phyloP scores from a whole-genome alignment of 2,888 invertebrate genomes.

The Megamerina dolium region DNA sequence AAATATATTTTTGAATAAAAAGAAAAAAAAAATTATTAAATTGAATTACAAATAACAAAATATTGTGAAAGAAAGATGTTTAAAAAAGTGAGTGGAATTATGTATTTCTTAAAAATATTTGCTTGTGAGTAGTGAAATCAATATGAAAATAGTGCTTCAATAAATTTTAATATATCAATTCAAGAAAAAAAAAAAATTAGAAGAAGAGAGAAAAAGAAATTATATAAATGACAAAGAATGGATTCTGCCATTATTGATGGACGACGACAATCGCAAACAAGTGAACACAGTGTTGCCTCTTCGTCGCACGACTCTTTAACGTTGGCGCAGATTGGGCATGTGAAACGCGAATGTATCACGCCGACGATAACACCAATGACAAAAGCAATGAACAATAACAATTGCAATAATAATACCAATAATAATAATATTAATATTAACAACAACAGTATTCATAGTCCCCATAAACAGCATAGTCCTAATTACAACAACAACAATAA shows the following conservation, averaged over 20 bases:
- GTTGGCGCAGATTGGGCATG: too few relatives aligned
- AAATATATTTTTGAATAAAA: too few relatives aligned
- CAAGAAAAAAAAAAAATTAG: too few relatives aligned
- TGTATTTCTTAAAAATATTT: too few relatives aligned
- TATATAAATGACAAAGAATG: constrained; percentile 42
- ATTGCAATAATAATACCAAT: constrained; percentile 25
- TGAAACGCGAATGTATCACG: constrained; percentile 33
- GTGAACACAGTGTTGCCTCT: constrained; percentile 55
- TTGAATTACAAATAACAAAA: too few relatives aligned
- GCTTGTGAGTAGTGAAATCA: too few relatives aligned
- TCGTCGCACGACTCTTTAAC: constrained; percentile 35
- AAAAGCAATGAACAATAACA: constrained; percentile 29
- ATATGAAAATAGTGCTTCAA: too few relatives aligned
- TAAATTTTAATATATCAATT: too few relatives aligned
- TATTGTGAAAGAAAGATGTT: too few relatives aligned
- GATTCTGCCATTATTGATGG: constrained; percentile 57
- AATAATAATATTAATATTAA: constrained; percentile 18
- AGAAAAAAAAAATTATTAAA: too few relatives aligned
- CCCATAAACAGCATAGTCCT: constrained; percentile 22
- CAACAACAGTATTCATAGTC: constrained; percentile 21
- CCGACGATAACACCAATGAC: constrained; percentile 29
- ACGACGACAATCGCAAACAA: constrained; percentile 53
- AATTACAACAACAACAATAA: constrained; percentile 22
- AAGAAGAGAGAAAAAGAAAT: background rate
- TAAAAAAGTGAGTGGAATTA: too few relatives aligned